Evolutionary conservation across 2,797 vertebrate genomes (phyloP).

Genomic region (Anomalospiza imberbis): DNA sequence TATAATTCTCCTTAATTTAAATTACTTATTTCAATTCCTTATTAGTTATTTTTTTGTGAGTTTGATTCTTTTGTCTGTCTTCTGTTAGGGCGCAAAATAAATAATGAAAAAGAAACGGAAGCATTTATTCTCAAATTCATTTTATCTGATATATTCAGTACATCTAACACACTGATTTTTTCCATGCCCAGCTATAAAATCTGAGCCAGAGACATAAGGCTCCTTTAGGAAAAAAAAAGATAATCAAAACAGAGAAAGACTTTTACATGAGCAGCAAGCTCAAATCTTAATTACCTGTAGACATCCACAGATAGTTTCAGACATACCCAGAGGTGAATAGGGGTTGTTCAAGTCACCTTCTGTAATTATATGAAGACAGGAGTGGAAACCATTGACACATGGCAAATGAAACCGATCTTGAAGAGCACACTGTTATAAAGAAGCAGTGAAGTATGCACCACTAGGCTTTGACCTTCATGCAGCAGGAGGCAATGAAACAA

Average conservation of each 20-base stretch:
- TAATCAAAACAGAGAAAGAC: background rate
- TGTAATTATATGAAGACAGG: constrained; percentile 35
- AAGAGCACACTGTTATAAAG: constrained; percentile 35
- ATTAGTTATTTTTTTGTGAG: background rate
- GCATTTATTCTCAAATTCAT: background rate
- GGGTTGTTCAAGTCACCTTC: constrained; percentile 46
- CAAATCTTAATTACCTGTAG: constrained; percentile 42
- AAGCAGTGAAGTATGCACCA: constrained; percentile 44
- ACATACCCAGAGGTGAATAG: background rate
- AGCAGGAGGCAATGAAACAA: constrained; percentile 46
- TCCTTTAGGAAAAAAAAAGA: background rate
- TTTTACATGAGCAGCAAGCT: background rate
- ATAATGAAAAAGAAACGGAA: background rate
- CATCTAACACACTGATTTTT: background rate
- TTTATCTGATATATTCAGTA: background rate
- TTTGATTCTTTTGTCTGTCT: background rate
- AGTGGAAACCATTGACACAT: constrained; percentile 51
- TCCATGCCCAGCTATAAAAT: background rate
- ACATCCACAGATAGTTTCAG: background rate
- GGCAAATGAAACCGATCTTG: constrained; percentile 41
- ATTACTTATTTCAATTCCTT: background rate
- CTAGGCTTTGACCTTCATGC: constrained; percentile 62
- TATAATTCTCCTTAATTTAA: background rate
- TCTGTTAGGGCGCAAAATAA: background rate
- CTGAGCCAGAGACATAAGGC: background rate